These are phyloP conservation scores for Acestrorhynchus altus DNA, from an alignment of 2,797 vertebrate genomes.

Conservation along the genomic window DNA sequence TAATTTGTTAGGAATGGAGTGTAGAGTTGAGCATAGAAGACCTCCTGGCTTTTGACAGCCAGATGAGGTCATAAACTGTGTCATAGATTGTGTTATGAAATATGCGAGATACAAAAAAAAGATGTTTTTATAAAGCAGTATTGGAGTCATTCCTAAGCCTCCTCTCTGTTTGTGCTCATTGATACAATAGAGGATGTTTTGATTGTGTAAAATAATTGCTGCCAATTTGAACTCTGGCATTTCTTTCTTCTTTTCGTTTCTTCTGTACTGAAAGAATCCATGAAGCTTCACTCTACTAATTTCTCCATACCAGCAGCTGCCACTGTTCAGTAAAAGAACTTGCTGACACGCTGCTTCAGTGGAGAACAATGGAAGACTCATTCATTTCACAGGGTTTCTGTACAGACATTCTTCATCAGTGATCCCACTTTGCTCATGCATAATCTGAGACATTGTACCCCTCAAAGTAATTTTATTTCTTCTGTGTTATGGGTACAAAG, in stretches of 20 bases:
- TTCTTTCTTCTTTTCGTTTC: background rate
- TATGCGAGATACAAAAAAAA: background rate
- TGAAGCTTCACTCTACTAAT: slow-evolving; percentile 22
- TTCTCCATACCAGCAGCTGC: slow-evolving; percentile 28
- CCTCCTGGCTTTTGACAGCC: slow-evolving; percentile 16
- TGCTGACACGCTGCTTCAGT: slow-evolving; percentile 37
- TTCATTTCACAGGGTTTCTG: slow-evolving; percentile 19
- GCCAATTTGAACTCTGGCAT: background rate
- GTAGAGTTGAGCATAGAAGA: background rate
- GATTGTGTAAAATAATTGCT: background rate
- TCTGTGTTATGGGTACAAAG: slow-evolving; percentile 7
- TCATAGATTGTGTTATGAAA: slow-evolving; percentile 21
- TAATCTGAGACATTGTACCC: slow-evolving; percentile 29
- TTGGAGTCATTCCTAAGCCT: background rate
- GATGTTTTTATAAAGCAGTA: background rate
- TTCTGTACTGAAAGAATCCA: background rate
- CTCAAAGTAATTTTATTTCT: slow-evolving; percentile 1
- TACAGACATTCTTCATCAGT: background rate
- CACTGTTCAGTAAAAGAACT: slow-evolving; percentile 7
- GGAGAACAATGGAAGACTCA: slow-evolving; percentile 28
- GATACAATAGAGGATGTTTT: background rate
- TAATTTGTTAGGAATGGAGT: slow-evolving; percentile 10
- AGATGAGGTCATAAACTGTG: slow-evolving; percentile 33
- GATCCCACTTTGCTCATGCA: slow-evolving; percentile 9
- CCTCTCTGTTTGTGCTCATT: background rate